These are phyloP conservation scores for Andrena praecox DNA, from an alignment of 2,888 invertebrate genomes.

Conservation along the genomic window DNA sequence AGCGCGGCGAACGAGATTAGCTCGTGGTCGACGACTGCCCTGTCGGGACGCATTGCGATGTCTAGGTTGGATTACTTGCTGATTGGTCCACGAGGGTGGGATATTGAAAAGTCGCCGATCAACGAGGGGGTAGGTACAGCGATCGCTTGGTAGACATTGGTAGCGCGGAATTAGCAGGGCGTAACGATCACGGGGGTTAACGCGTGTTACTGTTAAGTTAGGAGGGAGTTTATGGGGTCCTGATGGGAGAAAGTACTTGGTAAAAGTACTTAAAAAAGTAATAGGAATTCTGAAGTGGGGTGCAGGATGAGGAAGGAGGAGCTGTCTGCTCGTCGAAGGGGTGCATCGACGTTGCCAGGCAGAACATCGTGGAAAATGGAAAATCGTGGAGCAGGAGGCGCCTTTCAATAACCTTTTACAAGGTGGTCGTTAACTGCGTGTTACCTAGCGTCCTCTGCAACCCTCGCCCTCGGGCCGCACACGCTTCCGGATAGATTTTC, in stretches of 20 bases:
- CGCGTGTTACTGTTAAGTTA: background rate
- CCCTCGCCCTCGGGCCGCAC: background rate
- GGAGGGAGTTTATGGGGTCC: too few relatives aligned
- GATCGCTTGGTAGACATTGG: too few relatives aligned
- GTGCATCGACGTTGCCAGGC: background rate
- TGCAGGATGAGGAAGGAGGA: background rate
- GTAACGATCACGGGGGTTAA: background rate
- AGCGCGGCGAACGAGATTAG: slow-evolving; percentile 17
- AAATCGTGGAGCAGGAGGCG: background rate
- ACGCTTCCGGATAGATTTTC: slow-evolving; percentile 34
- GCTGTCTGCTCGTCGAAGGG: background rate
- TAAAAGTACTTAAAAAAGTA: too few relatives aligned
- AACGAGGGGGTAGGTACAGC: too few relatives aligned
- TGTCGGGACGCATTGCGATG: background rate
- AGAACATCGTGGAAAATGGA: slow-evolving; percentile 13
- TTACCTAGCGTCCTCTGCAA: background rate
- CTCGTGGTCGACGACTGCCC: background rate
- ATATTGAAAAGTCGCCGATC: background rate
- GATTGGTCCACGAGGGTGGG: background rate
- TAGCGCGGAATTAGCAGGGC: too few relatives aligned
- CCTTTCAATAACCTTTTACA: slow-evolving; percentile 19
- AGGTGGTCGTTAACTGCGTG: slow-evolving; percentile 14
- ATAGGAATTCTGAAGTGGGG: background rate
- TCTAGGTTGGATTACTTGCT: background rate
- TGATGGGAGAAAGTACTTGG: too few relatives aligned